Evolutionary conservation across 92 coral and sea anemone genomes (phyloP).

Genomic region (Virgularia gustaviana): DNA sequence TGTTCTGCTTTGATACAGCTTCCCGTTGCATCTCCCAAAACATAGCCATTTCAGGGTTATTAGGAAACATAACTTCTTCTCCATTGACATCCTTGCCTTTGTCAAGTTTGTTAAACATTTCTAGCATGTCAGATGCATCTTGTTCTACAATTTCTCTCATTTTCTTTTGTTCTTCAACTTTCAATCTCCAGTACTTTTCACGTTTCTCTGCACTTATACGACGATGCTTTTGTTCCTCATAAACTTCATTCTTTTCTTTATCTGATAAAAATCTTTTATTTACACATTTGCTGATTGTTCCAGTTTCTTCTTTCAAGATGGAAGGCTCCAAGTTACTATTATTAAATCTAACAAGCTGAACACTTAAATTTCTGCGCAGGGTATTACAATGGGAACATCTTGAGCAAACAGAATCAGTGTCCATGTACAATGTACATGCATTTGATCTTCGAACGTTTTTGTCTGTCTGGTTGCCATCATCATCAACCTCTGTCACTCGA

Average conservation of each 20-base stretch:
- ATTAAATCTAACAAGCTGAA: slow-evolving; percentile 20
- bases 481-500: neutral
- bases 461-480: neutral
- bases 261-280: slow-evolving; percentile 2
- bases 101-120: slow-evolving; percentile 4
- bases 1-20: neutral
- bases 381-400: neutral
- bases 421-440: neutral
- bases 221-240: neutral
- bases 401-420: neutral
- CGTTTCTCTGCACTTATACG: slow-evolving; percentile 13
- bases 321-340: neutral
- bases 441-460: neutral
- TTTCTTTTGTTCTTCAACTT: slow-evolving; percentile 5
- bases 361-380: slow-evolving; percentile 22
- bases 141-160: neutral
- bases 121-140: neutral
- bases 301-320: neutral
- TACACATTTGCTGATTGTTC: neutral
- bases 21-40: slow-evolving; percentile 27
- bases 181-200: slow-evolving; percentile 10
- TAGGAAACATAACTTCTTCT: neutral
- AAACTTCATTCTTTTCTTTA: neutral
- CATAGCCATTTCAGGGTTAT: neutral
- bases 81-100: neutral